Conservation (phyloP, 2,797 vertebrate genomes). For the Neosilurus hyrtlii region DNA sequence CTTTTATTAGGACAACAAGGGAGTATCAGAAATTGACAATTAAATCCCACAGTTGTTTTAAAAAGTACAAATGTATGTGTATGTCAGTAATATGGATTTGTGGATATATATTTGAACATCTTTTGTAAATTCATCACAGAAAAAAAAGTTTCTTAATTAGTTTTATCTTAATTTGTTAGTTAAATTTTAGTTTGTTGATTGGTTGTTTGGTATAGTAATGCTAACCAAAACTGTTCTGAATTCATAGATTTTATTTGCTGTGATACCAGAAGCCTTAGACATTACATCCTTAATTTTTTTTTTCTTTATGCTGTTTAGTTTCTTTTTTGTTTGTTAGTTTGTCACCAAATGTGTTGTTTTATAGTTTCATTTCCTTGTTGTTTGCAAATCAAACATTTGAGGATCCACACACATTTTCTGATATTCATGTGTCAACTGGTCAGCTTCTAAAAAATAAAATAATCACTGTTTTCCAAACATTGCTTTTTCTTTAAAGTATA, state of each 20-base stretch:
- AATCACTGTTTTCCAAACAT: slow-evolving; percentile 28
- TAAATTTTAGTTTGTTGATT: background rate
- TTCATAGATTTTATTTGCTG: background rate
- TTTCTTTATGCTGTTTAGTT: background rate
- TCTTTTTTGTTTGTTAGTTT: background rate
- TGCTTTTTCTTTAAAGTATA: slow-evolving; percentile 41
- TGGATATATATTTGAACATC: background rate
- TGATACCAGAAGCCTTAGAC: background rate
- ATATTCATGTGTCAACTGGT: background rate
- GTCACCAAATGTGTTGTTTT: background rate
- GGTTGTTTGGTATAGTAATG: background rate
- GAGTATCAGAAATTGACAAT: background rate
- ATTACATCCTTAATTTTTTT: background rate
- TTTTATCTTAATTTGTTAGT: background rate
- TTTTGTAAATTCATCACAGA: background rate
- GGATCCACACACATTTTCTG: background rate
- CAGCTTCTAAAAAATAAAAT: slow-evolving; percentile 42
- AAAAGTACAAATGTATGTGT: background rate
- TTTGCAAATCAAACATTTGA: background rate
- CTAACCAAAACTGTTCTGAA: background rate
- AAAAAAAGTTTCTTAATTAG: background rate
- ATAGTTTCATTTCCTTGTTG: background rate
- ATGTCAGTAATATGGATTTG: background rate
- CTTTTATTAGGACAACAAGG: background rate
- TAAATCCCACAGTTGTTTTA: background rate